Percentiles rank a stretch among this genome's conserved stretches.
Conservation (phyloP, 2,797 vertebrate genomes). For the Enteromius afrohamiltoni region DNA sequence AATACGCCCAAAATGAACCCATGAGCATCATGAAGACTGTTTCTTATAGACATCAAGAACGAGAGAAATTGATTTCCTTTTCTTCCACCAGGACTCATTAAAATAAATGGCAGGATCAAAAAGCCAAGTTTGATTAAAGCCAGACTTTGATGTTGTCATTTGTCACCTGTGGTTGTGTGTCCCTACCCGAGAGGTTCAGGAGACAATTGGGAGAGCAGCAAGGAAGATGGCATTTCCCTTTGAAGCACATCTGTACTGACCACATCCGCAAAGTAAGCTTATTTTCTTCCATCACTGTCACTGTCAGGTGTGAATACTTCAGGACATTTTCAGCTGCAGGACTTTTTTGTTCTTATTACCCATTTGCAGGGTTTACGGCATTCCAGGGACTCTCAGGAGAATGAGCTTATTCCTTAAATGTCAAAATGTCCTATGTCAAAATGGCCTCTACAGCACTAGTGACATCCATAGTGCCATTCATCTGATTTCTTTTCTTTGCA, state of each 20-base stretch:
- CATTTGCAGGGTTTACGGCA: constrained; percentile 26
- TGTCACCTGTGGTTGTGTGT: constrained; percentile 59
- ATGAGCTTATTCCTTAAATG: constrained; percentile 45
- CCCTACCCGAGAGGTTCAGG: constrained; percentile 55
- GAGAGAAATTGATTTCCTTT: constrained; percentile 60
- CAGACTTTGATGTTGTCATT: constrained; percentile 61
- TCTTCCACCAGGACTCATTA: constrained; percentile 59
- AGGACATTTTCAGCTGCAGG: constrained; percentile 44
- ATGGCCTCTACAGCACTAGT: constrained; percentile 28
- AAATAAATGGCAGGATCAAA: constrained; percentile 63
- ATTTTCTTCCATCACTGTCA: constrained; percentile 54
- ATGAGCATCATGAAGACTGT: constrained; percentile 43
- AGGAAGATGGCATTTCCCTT: constrained; percentile 55
- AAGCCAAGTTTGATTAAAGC: constrained; percentile 64
- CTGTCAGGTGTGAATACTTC: constrained; percentile 48
- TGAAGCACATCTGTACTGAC: constrained; percentile 57
- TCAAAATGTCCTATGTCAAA: constrained; percentile 46
- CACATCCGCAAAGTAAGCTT: constrained; percentile 40
- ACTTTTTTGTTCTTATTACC: constrained; percentile 42
- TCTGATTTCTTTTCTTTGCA: constrained; percentile 14
- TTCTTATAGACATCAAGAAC: constrained; percentile 39
- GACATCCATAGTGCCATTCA: constrained; percentile 2
- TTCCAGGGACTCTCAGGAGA: constrained; percentile 25
- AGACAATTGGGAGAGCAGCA: constrained; percentile 54
- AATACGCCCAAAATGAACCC: constrained; percentile 40